Conservation (phyloP, 2,797 vertebrate genomes). For the Arremon aurantiirostris region DNA sequence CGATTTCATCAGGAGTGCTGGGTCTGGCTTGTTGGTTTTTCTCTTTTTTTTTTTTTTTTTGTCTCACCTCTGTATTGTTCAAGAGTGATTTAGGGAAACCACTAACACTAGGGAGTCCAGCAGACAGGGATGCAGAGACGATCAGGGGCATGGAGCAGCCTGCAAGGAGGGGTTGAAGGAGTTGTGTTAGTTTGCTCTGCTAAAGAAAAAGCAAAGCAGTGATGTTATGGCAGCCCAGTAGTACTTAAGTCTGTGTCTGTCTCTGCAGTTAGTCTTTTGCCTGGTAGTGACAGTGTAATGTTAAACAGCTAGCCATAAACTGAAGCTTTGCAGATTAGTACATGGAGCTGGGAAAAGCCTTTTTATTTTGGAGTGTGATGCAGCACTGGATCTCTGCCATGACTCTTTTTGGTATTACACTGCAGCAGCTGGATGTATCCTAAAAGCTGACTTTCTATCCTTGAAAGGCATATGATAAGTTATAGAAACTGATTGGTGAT, state of each 20-base stretch:
- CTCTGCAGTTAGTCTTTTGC: not conserved
- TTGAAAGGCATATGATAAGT: not conserved
- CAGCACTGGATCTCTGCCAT: not conserved
- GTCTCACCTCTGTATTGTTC: not conserved
- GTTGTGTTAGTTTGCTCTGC: not conserved
- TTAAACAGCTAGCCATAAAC: not conserved
- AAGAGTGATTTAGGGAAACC: not conserved
- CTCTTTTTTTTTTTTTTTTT: too few species aligned
- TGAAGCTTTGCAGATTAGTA: not conserved
- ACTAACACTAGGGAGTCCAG: not conserved
- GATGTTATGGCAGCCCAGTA: not conserved
- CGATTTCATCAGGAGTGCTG: not conserved
- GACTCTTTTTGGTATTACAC: not conserved
- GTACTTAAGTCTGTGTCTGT: not conserved
- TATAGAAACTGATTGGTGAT: not conserved
- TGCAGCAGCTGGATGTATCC: not conserved
- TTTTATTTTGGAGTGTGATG: not conserved
- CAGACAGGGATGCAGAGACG: not conserved
- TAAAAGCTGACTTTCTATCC: not conserved
- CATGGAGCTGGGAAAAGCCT: not conserved
- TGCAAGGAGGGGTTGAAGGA: not conserved
- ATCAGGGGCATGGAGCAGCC: not conserved
- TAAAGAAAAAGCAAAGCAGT: not conserved
- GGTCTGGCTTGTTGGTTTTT: not conserved
- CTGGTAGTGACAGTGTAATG: not conserved